These are phyloP conservation scores for Pseudois nayaur DNA, from an alignment of 2,113 vertebrate genomes.

Conservation along the genomic window DNA sequence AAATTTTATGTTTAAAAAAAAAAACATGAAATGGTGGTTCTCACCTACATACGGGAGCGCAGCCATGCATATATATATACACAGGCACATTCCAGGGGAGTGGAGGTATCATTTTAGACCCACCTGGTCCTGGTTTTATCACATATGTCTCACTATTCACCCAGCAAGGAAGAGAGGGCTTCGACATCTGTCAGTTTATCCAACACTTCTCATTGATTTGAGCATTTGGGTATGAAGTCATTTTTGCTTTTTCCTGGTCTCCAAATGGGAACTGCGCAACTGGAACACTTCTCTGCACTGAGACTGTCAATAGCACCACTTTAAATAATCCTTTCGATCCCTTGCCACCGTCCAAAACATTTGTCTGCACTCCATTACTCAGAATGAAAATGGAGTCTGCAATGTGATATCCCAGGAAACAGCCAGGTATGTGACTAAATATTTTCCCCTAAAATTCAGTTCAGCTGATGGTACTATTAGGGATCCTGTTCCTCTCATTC, in stretches of 20 bases:
- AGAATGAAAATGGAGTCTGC: slow-evolving; percentile 56
- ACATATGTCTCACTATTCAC: slow-evolving; percentile 15
- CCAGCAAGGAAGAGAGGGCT: background rate
- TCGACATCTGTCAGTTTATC: background rate
- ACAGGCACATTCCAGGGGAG: background rate
- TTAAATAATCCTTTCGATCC: background rate
- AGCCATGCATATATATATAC: background rate
- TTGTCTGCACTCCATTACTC: slow-evolving; percentile 42
- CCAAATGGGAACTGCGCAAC: background rate
- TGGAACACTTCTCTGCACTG: background rate
- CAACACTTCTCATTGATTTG: background rate
- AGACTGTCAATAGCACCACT: background rate
- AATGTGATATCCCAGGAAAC: slow-evolving; percentile 50
- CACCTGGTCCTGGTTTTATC: slow-evolving; percentile 18
- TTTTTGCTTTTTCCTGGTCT: slow-evolving; percentile 39
- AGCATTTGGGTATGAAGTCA: slow-evolving; percentile 16
- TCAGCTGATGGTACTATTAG: background rate
- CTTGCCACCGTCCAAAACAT: slow-evolving; percentile 18
- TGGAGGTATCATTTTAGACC: background rate
- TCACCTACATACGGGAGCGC: background rate
- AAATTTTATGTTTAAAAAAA: background rate
- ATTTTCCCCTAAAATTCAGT: slow-evolving; percentile 31
- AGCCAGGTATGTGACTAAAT: slow-evolving; percentile 61
- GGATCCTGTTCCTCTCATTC: slow-evolving; percentile 27
- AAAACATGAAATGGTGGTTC: background rate